Conservation (phyloP, 2,888 invertebrate species). For the Taphrorychus bicolor region DNA sequence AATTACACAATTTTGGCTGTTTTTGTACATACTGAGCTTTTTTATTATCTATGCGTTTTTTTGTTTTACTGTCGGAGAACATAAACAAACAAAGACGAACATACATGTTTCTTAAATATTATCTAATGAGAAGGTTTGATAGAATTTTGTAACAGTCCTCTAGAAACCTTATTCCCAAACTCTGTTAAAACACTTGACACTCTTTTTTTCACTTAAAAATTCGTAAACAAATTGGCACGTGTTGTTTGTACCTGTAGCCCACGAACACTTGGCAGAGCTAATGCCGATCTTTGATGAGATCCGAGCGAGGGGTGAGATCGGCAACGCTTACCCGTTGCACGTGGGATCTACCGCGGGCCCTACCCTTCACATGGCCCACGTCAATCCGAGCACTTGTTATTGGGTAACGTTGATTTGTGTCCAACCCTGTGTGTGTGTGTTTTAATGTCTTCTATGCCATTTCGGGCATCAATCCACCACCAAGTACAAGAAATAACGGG, state of each 20-base stretch:
- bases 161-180: too few relatives aligned
- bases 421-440: background rate
- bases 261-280: constrained; percentile 94
- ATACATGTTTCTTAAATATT: too few relatives aligned
- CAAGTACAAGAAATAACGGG: too few relatives aligned
- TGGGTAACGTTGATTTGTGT: constrained; percentile 66
- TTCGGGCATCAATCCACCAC: too few relatives aligned
- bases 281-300: constrained; percentile 95
- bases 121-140: too few relatives aligned
- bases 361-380: constrained; percentile 67
- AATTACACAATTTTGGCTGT: too few relatives aligned
- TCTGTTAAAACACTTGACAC: too few relatives aligned
- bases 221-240: constrained; percentile 17
- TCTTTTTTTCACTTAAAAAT: too few relatives aligned
- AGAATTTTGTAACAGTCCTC: too few relatives aligned
- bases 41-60: background rate
- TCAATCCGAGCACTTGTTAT: constrained; percentile 70
- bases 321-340: constrained; percentile 90
- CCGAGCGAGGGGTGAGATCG: constrained; percentile 88
- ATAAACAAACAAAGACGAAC: too few relatives aligned
- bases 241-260: constrained; percentile 66
- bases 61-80: too few relatives aligned
- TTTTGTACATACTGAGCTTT: background rate
- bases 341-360: constrained; percentile 76
- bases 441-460: too few relatives aligned